Base-by-base conservation (phyloP, 2,888 invertebrate species). In the Drosophila mulleri region DNA sequence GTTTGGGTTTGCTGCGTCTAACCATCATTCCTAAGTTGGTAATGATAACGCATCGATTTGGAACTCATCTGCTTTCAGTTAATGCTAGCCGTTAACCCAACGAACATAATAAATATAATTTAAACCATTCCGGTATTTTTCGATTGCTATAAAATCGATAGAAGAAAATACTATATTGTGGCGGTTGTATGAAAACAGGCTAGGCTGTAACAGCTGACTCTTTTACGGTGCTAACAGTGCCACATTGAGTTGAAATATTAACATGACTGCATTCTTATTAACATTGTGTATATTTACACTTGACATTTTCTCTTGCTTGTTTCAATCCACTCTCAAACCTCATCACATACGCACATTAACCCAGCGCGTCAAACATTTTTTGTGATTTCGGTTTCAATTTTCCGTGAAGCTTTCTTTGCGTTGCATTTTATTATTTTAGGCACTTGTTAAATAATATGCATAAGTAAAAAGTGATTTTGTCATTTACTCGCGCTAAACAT, bases 301-400 rank as follows among this genome's bases (percentile, higher is more conserved):
- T 35, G 50, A 41, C 41, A 53, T 71, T 61, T 62, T 70, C 60
- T 56, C 72, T 56, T 48, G 48, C 48, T 41, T 29, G 14, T 48
- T 75, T 72, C 56, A 78, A 66, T 78, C 72, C 78, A 54, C 65
- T 76, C 53, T 80, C 78, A 72, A 67, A 59, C 72, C 57, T 77
- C 72, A 66, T 66, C 68, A 12, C 68, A 52, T 77, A 50, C 72
- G 35, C 78, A 42, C 78, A 80, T 60, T 45, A 41, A 35, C 56
- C 50, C 53, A 56, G 32, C 60, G 32, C 60, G 76, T 20, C 45
- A 44, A 75, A 45, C 41, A 41, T 57, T 62, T 62, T 72, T 47
- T 23, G 53, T 54, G 67, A 53, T 66, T 77, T 77, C 58, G 63
- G 48, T 71, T 79, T 63, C 20, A 60, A 35, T 52, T 64, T 63